These are phyloP conservation scores for Drosophila nigricruria DNA, from an alignment of 2,888 invertebrate genomes.

Conservation along the genomic window DNA sequence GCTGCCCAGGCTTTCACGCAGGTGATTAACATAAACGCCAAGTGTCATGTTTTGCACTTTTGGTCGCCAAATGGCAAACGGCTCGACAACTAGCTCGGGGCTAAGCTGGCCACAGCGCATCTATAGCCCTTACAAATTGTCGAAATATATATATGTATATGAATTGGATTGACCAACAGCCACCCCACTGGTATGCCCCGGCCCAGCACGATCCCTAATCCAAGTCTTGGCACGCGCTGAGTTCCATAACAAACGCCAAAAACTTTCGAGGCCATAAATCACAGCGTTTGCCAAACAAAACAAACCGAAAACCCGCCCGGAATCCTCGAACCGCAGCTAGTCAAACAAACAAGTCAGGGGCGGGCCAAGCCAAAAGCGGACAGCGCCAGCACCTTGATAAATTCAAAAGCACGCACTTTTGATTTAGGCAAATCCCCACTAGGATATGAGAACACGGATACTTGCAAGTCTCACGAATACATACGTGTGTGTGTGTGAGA, in stretches of 20 bases:
- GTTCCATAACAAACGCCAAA: constrained; percentile 64
- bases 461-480: constrained; percentile 12
- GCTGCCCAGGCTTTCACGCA: constrained; percentile 83
- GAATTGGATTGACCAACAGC: constrained; percentile 57
- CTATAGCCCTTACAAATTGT: constrained; percentile 67
- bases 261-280: constrained; percentile 83
- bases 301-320: constrained; percentile 37
- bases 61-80: constrained; percentile 47
- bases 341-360: constrained; percentile 58
- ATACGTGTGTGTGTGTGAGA: constrained; percentile 11
- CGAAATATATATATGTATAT: constrained; percentile 26
- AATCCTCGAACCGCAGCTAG: constrained; percentile 64
- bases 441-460: constrained; percentile 59
- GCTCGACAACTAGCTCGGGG: constrained; percentile 7
- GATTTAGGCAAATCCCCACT: constrained; percentile 73
- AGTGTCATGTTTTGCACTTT: constrained; percentile 77
- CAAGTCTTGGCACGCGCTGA: constrained; percentile 74
- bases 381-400: constrained; percentile 73
- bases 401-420: constrained; percentile 82
- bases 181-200: background rate
- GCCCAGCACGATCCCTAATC: constrained; percentile 53
- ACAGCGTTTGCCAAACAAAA: constrained; percentile 81
- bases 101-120: constrained; percentile 54
- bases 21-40: constrained; percentile 85
- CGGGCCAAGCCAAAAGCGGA: constrained; percentile 18